Percentiles rank a stretch among this genome's conserved stretches.
Conservation (phyloP, 2,888 invertebrate species). For the Drosophila ustulata region DNA sequence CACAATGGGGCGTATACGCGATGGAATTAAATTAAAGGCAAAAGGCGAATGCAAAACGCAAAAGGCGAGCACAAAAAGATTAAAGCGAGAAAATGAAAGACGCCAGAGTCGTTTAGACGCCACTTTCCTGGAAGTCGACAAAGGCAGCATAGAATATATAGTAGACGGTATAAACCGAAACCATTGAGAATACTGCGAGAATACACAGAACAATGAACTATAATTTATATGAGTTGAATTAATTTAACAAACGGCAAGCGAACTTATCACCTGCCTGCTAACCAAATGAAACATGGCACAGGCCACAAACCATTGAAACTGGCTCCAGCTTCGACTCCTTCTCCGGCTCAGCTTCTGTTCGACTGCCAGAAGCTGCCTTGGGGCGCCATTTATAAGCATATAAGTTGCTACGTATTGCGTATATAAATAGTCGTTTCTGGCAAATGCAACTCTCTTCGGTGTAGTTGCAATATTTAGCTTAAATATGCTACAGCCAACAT, state of each 20-base stretch:
- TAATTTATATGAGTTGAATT: constrained; percentile 75
- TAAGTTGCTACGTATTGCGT: constrained; percentile 21
- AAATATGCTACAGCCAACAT: constrained; percentile 71
- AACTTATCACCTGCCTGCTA: constrained; percentile 69
- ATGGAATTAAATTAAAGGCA: constrained; percentile 54
- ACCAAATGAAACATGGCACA: constrained; percentile 42
- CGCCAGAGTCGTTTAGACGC: constrained; percentile 15
- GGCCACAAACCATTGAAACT: not conserved
- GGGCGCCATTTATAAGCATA: constrained; percentile 29
- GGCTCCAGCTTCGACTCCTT: not conserved
- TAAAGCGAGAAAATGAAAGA: constrained; percentile 10
- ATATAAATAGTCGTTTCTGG: constrained; percentile 28
- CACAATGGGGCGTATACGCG: constrained; percentile 52
- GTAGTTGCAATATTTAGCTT: constrained; percentile 70
- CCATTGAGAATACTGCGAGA: constrained; percentile 7
- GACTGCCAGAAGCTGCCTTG: constrained; percentile 18
- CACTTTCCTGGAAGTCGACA: constrained; percentile 16
- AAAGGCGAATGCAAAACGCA: constrained; percentile 26
- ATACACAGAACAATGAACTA: constrained; percentile 61
- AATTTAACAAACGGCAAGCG: constrained; percentile 57
- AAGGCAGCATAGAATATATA: constrained; percentile 10
- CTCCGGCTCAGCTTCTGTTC: not conserved
- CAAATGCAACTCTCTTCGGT: constrained; percentile 42
- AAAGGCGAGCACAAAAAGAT: constrained; percentile 11
- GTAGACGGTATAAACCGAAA: not conserved